Evolutionary conservation across 1,140 invertebrate species (phyloP).

Genomic region (Druon quercuslanigerum): DNA sequence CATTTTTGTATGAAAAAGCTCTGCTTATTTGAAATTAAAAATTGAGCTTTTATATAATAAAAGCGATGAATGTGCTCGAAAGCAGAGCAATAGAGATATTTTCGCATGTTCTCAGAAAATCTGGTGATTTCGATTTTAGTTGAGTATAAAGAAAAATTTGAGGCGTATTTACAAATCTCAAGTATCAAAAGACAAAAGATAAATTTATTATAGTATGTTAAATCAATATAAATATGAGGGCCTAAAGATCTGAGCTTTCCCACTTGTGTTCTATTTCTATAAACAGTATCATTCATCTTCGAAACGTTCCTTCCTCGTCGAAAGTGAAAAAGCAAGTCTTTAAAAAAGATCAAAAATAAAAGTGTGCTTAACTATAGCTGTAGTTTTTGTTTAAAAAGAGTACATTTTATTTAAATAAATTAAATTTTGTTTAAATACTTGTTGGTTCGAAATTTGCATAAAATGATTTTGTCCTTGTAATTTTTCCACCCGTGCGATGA

Average conservation of each 20-base stretch:
- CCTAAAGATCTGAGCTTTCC: background rate
- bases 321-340: no score
- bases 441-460: background rate
- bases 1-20: background rate
- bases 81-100: conserved; percentile 15
- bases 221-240: background rate
- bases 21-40: background rate
- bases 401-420: background rate
- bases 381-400: background rate
- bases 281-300: background rate
- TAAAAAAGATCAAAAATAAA: no score
- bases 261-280: conserved; percentile 1
- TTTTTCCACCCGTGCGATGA: background rate
- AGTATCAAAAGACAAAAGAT: conserved; percentile 11
- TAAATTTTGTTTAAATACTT: conserved; percentile 6
- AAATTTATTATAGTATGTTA: conserved; percentile 19
- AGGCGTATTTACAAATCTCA: conserved; percentile 8
- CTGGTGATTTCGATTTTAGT: conserved; percentile 1
- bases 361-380: no score
- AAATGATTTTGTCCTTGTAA: conserved; percentile 13
- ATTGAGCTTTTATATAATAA: conserved; percentile 16
- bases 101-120: background rate
- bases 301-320: no score
- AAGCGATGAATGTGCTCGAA: background rate
- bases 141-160: background rate